These are phyloP conservation scores for Protaetia brevitarsis DNA, from an alignment of 1,140 invertebrate genomes.

Conservation along the genomic window DNA sequence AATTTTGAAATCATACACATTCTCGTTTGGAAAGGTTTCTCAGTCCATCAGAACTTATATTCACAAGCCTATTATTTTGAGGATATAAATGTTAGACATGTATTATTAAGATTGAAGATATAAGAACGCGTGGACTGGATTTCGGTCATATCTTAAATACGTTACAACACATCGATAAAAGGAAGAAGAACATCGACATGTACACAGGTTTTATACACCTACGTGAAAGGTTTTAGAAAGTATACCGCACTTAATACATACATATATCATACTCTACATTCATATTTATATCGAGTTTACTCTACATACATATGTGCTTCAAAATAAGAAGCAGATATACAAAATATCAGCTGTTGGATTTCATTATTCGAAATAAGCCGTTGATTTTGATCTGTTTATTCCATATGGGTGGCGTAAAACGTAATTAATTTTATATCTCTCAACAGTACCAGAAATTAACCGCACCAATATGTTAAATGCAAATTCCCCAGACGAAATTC, in stretches of 20 bases:
- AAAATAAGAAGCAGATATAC: neutral
- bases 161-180: conserved; percentile 5
- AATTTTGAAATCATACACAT: neutral
- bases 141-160: neutral
- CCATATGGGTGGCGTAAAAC: neutral
- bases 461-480: too few species aligned
- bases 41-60: neutral
- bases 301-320: too few species aligned
- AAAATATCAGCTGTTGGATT: conserved; percentile 17
- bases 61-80: conserved; percentile 8
- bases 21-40: neutral
- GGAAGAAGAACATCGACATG: neutral
- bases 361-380: neutral
- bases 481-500: too few species aligned
- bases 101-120: conserved; percentile 22
- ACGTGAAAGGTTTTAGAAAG: conserved; percentile 24
- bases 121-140: neutral
- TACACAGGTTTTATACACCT: neutral
- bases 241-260: conserved; percentile 7
- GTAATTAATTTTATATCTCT: conserved; percentile 6
- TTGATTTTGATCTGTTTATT: conserved; percentile 3
- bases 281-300: too few species aligned
- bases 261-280: neutral
- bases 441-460: too few species aligned
- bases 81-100: conserved; percentile 3